phyloP scores from a whole-genome alignment of 92 coral and sea anemone genomes.

The Porites divaricata region DNA sequence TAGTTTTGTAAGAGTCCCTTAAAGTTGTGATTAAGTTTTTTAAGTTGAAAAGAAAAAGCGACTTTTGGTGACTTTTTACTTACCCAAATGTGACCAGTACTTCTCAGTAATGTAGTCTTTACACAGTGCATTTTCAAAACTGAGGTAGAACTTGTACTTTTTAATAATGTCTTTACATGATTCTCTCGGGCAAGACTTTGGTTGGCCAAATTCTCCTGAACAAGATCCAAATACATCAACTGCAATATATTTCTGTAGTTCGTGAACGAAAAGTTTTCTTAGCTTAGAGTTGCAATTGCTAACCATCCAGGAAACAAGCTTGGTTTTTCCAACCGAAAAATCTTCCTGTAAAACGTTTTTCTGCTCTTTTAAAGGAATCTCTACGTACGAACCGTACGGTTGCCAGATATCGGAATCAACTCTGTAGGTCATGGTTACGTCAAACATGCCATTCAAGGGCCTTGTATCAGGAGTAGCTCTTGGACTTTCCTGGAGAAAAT shows the following conservation, averaged over 20 bases:
- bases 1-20: too few species aligned
- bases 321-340: not conserved
- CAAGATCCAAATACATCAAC: slow-evolving; percentile 14
- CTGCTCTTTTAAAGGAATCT: not conserved
- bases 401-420: slow-evolving; percentile 2
- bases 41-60: not conserved
- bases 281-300: slow-evolving; percentile 2
- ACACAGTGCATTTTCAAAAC: slow-evolving; percentile 55
- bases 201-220: not conserved
- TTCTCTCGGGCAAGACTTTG: not conserved
- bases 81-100: slow-evolving; percentile 48
- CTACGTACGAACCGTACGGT: not conserved
- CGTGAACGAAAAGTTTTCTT: not conserved
- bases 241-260: slow-evolving; percentile 10
- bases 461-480: not conserved
- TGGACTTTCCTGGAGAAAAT: not conserved
- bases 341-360: not conserved
- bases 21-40: too few species aligned
- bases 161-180: not conserved
- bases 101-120: slow-evolving; percentile 67
- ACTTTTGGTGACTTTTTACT: not conserved
- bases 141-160: slow-evolving; percentile 56
- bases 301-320: not conserved
- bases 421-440: not conserved
- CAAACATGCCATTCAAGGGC: not conserved